Evolutionary conservation across 2,888 invertebrate genomes (phyloP), one percentile per base, ranked within the genome.

Genomic region (Eristalinus sepulchralis): DNA sequence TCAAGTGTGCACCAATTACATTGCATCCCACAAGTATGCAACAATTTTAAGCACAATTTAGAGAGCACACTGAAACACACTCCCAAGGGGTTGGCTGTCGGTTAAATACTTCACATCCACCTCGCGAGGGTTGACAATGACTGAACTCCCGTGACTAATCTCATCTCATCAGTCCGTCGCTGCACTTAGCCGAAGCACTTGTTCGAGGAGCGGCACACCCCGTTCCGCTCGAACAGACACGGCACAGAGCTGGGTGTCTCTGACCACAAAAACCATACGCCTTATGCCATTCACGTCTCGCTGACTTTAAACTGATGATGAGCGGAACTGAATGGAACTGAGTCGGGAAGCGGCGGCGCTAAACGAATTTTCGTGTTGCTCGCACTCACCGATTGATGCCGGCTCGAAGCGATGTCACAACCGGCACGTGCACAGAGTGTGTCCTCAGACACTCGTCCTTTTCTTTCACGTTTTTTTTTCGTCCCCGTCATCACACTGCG

Each of bases 301-400:
- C 63, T 68, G 34, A 68, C 17, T 36, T 31, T 59, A 57, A 27
- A 68, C 34, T 47, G 55, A 20, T 57, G 78, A 86, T 83, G 83
- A 83, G 83, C 86, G 78, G 78, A 86, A 86, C 86, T 71, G 27
- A 78, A 36, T 31, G 78, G 75, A 86, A 86, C 83, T 71, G 27
- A 78, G 31, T 22, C 47, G 73, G 67, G 75, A 86, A 83, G 79
- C 73, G 70, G 78, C 71, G 79, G 67, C 70, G 83, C 78, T 79
- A 83, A 86, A 71, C 75, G 86, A 79, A 39, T 83, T 86, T 86
- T 79, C 86, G 57, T 83, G 86, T 86, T 83, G 78, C 64, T 60
- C 76, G 63, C 47, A 34, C 57, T 22, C 24, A 24, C 39, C 76
- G 17, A 22, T 13, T 22, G 22, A 24, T 36, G 27, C 27, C 27